A percentile compares a stretch with the other conserved stretches of the same genome.
Conservation (phyloP, 2,888 invertebrate species). For the Pemphredon lugubris region DNA sequence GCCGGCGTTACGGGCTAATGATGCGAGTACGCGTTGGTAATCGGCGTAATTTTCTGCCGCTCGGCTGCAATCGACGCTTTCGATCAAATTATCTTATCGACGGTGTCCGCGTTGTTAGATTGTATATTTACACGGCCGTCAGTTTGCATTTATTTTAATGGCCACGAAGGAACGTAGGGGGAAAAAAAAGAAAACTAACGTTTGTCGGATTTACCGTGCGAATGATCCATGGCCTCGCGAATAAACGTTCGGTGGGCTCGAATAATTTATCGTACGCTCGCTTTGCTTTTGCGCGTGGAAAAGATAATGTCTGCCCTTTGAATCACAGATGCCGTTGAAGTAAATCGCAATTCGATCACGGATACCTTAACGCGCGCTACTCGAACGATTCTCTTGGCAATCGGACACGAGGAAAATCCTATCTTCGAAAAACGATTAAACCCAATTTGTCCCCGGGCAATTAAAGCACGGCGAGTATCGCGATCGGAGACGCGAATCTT, state of each 20-base stretch:
- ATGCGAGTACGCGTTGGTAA: conserved; percentile 11
- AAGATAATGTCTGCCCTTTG: too few relatives aligned
- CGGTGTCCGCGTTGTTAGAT: conserved; percentile 19
- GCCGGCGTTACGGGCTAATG: conserved; percentile 25
- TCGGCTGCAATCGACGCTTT: conserved; percentile 28
- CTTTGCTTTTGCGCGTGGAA: background rate
- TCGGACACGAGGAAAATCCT: too few relatives aligned
- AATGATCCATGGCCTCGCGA: background rate
- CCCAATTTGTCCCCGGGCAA: too few relatives aligned
- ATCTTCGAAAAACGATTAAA: too few relatives aligned
- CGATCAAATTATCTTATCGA: conserved; percentile 54
- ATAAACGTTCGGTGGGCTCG: background rate
- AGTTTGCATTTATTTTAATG: conserved; percentile 7
- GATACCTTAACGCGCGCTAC: too few relatives aligned
- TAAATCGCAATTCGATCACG: too few relatives aligned
- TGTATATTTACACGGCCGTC: conserved; percentile 28
- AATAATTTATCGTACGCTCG: background rate
- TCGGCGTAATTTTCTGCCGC: conserved; percentile 40
- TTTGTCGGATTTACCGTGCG: background rate
- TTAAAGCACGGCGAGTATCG: background rate
- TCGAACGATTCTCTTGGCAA: too few relatives aligned
- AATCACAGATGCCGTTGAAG: too few relatives aligned
- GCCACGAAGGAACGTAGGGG: conserved; percentile 15
- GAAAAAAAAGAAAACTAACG: too few relatives aligned
- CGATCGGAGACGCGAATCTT: background rate